Percentiles rank a stretch among this genome's conserved stretches.
Evolutionary conservation across 2,113 vertebrate species (phyloP).

Genomic region (Oxygymnocypris stewartii): DNA sequence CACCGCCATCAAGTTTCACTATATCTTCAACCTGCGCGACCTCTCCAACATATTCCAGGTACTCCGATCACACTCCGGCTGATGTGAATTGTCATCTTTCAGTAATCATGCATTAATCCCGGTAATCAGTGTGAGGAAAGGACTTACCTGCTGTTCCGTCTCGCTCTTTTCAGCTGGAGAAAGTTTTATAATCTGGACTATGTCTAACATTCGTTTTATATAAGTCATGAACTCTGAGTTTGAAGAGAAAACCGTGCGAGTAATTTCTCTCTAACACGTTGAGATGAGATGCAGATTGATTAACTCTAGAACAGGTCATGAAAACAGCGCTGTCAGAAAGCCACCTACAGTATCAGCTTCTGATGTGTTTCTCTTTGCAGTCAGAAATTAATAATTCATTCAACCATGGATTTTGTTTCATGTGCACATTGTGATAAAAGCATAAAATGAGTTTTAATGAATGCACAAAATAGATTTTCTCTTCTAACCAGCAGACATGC

Average conservation of each 20-base stretch:
- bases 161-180: background rate
- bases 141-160: background rate
- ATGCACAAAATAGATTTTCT: conserved; percentile 57
- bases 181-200: background rate
- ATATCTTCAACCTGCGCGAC: conserved; percentile 93
- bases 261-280: background rate
- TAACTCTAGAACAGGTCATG: background rate
- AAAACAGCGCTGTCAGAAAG: background rate
- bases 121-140: background rate
- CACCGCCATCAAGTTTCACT: conserved; percentile 95
- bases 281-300: background rate
- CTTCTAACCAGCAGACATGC: background rate
- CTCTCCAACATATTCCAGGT: conserved; percentile 97
- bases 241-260: too few species aligned
- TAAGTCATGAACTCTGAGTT: background rate
- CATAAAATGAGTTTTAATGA: conserved; percentile 28
- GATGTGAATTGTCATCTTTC: conserved; percentile 5
- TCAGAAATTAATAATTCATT: conserved; percentile 44
- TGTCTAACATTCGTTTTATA: conserved; percentile 60
- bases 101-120: background rate
- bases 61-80: too few species aligned
- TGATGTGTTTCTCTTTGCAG: conserved; percentile 35
- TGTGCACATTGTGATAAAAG: conserved; percentile 18
- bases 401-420: background rate
- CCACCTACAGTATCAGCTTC: conserved; percentile 6